These are phyloP conservation scores for Nicator chloris DNA, from an alignment of 2,113 vertebrate species.

Conservation along the genomic window DNA sequence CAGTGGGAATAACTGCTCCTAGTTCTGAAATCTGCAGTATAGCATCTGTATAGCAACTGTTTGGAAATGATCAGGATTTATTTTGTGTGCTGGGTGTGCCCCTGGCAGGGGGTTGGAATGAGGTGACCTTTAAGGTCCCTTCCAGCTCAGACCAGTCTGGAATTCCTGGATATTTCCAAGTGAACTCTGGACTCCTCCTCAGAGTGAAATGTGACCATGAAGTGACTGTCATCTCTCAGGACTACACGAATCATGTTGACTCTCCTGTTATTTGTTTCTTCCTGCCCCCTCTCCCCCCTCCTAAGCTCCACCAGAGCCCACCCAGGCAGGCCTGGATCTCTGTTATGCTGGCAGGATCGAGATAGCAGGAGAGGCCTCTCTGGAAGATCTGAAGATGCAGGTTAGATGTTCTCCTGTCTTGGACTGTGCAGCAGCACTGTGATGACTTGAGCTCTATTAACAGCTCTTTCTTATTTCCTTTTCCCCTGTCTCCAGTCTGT, in stretches of 20 bases:
- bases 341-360: constrained; percentile 78
- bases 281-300: neutral
- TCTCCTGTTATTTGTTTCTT: neutral
- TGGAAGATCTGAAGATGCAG: constrained; percentile 90
- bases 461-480: constrained; percentile 50
- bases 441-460: constrained; percentile 46
- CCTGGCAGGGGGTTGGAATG: neutral
- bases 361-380: constrained; percentile 81
- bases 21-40: neutral
- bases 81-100: neutral
- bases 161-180: neutral
- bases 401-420: constrained; percentile 63
- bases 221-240: neutral
- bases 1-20: neutral
- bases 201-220: neutral
- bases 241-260: neutral
- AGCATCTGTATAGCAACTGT: neutral
- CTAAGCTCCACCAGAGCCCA: constrained; percentile 11
- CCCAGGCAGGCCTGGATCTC: constrained; percentile 49
- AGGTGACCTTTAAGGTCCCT: neutral
- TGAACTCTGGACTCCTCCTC: neutral
- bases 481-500: constrained; percentile 60
- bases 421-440: neutral
- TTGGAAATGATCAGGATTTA: neutral
- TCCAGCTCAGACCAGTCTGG: neutral